Evolutionary conservation across 2,797 vertebrate genomes (phyloP).

Genomic region (Iguana delicatissima): DNA sequence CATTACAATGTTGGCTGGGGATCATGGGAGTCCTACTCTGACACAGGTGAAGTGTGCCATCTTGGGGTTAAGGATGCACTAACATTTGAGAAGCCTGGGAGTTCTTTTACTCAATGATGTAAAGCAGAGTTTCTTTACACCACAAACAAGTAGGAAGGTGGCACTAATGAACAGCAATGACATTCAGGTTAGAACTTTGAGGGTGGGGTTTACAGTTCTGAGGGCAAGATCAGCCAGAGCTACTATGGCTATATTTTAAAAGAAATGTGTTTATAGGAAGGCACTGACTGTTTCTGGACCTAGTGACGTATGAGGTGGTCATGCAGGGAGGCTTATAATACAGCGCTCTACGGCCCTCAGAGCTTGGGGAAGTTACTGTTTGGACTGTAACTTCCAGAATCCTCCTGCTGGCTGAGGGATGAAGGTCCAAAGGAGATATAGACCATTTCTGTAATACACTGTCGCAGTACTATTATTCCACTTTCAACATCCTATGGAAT

Average conservation of each 20-base stretch:
- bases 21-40: not conserved
- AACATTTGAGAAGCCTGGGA: conserved; percentile 42
- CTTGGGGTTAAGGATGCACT: not conserved
- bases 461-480: too few relatives aligned
- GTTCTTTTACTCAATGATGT: not conserved
- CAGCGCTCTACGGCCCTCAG: too few relatives aligned
- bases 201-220: not conserved
- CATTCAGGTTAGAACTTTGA: not conserved
- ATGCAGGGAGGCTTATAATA: not conserved
- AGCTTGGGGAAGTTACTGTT: too few relatives aligned
- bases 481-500: too few relatives aligned
- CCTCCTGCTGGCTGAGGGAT: too few relatives aligned
- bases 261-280: not conserved
- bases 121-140: not conserved
- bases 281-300: too few relatives aligned
- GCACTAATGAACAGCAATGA: not conserved
- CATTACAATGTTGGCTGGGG: not conserved
- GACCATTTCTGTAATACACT: not conserved
- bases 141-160: not conserved
- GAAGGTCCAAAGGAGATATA: too few relatives aligned
- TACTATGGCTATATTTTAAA: not conserved
- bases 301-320: too few relatives aligned
- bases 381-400: too few relatives aligned
- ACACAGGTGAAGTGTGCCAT: not conserved
- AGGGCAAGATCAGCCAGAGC: not conserved